These are phyloP conservation scores for Neoseiulus cucumeris DNA, from an alignment of 1,140 invertebrate genomes.

Conservation along the genomic window DNA sequence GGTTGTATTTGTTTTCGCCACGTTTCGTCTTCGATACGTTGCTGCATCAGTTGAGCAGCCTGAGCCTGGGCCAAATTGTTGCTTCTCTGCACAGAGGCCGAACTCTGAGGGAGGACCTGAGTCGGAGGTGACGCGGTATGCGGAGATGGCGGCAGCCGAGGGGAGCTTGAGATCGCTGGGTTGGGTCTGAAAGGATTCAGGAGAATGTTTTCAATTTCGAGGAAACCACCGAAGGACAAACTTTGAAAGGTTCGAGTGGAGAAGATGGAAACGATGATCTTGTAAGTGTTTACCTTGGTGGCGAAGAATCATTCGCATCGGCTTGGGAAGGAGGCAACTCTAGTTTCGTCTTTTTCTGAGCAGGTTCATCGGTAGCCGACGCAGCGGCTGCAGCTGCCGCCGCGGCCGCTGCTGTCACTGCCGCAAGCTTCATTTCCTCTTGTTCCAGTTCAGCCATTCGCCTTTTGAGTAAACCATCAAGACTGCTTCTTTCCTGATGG, in stretches of 20 bases:
- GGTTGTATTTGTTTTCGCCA: background rate
- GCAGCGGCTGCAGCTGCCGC: background rate
- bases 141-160: background rate
- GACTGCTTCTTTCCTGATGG: background rate
- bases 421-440: background rate
- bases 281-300: too few species aligned
- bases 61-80: background rate
- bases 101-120: background rate
- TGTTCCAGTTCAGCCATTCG: constrained; percentile 1
- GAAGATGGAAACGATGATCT: too few species aligned
- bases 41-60: background rate
- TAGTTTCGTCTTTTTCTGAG: too few species aligned
- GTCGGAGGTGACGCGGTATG: constrained; percentile 2
- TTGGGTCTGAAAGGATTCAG: background rate
- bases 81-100: background rate
- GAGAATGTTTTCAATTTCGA: too few species aligned
- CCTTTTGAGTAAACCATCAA: background rate
- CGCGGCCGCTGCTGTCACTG: background rate
- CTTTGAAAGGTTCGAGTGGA: too few species aligned
- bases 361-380: too few species aligned
- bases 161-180: background rate
- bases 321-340: too few species aligned
- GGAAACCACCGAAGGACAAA: too few species aligned
- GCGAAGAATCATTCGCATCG: too few species aligned
- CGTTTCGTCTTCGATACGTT: background rate